Evolutionary conservation across 2,888 invertebrate species (phyloP).

Genomic region (Epinotia demarniana): DNA sequence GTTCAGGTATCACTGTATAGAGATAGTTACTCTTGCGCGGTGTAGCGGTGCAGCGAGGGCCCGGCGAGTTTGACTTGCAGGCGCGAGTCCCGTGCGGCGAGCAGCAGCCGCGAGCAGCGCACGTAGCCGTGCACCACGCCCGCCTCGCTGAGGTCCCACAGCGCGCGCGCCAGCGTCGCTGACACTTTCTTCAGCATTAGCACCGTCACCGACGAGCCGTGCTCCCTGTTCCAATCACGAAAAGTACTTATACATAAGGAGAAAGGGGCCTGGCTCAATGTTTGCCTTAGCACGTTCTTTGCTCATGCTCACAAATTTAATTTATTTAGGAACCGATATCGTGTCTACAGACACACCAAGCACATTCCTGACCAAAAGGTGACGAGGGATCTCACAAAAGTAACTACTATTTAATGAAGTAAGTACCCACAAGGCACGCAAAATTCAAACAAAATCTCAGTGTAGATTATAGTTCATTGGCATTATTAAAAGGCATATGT

Average conservation of each 20-base stretch:
- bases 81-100: constrained; percentile 88
- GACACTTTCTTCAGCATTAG: constrained; percentile 93
- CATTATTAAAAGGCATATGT: no score
- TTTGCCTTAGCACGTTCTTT: no score
- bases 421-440: no score
- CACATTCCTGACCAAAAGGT: no score
- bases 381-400: no score
- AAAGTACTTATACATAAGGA: neutral
- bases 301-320: no score
- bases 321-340: no score
- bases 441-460: no score
- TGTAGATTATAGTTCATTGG: no score
- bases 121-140: constrained; percentile 93
- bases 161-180: constrained; percentile 91
- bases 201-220: constrained; percentile 81
- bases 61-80: constrained; percentile 93
- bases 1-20: neutral
- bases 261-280: no score
- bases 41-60: constrained; percentile 89
- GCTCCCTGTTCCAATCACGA: constrained; percentile 57
- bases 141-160: constrained; percentile 94
- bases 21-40: constrained; percentile 86
- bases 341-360: no score
- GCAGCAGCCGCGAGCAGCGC: constrained; percentile 91
- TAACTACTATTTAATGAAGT: no score